Percentiles rank a stretch among this genome's conserved stretches.
Conservation (phyloP, 2,113 vertebrate species). For the Myotis yumanensis region DNA sequence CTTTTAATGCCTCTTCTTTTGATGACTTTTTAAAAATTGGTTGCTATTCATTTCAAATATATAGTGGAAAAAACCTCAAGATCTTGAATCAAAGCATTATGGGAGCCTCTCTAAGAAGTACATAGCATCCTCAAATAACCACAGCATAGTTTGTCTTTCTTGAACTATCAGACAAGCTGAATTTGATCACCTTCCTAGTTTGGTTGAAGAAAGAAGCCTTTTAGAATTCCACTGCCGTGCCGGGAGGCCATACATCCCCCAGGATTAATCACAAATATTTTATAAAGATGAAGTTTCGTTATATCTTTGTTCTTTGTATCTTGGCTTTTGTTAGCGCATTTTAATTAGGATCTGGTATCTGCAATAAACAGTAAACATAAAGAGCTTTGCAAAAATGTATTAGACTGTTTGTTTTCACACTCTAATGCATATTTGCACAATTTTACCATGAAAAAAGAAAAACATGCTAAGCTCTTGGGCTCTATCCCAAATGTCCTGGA, state of each 20-base stretch:
- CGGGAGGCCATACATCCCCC: slow-evolving; percentile 75
- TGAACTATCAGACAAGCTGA: slow-evolving; percentile 56
- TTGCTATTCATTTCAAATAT: slow-evolving; percentile 27
- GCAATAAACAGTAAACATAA: slow-evolving; percentile 93
- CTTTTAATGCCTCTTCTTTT: slow-evolving; percentile 14
- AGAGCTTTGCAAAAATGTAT: slow-evolving; percentile 94
- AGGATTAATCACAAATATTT: slow-evolving; percentile 89
- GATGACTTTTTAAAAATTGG: slow-evolving; percentile 29
- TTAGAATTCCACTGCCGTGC: slow-evolving; percentile 80
- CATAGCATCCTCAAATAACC: slow-evolving; percentile 68
- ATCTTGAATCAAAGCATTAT: slow-evolving; percentile 48
- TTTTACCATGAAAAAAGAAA: slow-evolving; percentile 93
- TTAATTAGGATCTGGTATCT: slow-evolving; percentile 94
- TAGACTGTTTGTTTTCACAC: slow-evolving; percentile 93
- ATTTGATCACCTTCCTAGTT: slow-evolving; percentile 61
- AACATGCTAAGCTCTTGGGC: slow-evolving; percentile 93
- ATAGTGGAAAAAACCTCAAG: not conserved
- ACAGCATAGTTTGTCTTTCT: slow-evolving; percentile 72
- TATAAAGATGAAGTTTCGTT: slow-evolving; percentile 86
- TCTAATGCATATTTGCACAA: slow-evolving; percentile 94
- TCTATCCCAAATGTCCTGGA: slow-evolving; percentile 92
- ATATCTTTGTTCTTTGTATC: slow-evolving; percentile 91
- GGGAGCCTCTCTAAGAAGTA: slow-evolving; percentile 69
- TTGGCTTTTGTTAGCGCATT: slow-evolving; percentile 92
- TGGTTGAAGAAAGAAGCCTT: slow-evolving; percentile 76